Evolutionary conservation across 2,888 invertebrate genomes (phyloP).

Genomic region (Dorcus parallelipipedus): DNA sequence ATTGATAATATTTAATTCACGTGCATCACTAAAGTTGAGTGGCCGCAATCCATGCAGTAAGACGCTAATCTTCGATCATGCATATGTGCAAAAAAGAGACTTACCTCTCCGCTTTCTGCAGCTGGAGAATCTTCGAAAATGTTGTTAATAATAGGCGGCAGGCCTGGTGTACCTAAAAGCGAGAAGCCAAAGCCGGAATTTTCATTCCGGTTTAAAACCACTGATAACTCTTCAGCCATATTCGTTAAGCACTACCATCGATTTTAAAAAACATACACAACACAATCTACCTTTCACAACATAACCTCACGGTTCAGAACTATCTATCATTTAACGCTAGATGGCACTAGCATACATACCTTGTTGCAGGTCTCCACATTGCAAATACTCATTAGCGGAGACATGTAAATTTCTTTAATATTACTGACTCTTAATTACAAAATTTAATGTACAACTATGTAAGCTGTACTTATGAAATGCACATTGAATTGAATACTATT

Average conservation of each 20-base stretch:
- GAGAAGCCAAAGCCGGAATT: conserved; percentile 89
- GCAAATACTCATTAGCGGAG: too few relatives aligned
- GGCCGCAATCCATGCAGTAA: conserved; percentile 8
- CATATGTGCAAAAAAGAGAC: conserved; percentile 31
- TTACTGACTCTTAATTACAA: too few relatives aligned
- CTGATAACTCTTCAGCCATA: conserved; percentile 88
- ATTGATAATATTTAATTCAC: background rate
- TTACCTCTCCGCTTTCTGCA: conserved; percentile 84
- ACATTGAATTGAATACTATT: too few relatives aligned
- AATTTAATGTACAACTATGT: too few relatives aligned
- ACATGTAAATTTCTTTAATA: too few relatives aligned
- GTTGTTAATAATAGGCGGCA: conserved; percentile 91
- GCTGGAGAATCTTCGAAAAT: conserved; percentile 92
- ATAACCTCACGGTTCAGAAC: conserved; percentile 39
- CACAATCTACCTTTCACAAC: conserved; percentile 40
- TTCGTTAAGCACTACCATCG: conserved; percentile 40
- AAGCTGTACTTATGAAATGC: too few relatives aligned
- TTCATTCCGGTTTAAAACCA: conserved; percentile 83
- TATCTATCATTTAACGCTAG: conserved; percentile 28
- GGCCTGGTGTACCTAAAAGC: conserved; percentile 83
- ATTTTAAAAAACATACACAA: conserved; percentile 38
- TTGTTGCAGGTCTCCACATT: background rate
- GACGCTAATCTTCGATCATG: background rate
- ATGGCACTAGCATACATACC: conserved; percentile 26
- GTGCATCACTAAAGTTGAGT: conserved; percentile 6